Base-by-base conservation (phyloP, 2,797 vertebrate genomes). In the Sphaeramia orbicularis region DNA sequence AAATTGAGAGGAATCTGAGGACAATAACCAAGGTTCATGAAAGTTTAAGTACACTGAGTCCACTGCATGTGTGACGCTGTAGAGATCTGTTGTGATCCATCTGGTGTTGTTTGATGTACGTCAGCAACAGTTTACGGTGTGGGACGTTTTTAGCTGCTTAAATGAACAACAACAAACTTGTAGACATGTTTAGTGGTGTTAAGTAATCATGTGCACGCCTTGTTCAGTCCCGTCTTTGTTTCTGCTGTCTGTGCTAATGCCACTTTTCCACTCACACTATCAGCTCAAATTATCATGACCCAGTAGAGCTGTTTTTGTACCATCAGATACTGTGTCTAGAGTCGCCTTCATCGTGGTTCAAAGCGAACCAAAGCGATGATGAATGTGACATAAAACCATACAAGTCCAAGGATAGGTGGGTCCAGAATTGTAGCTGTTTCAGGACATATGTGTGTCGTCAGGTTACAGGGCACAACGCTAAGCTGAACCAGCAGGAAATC, bases 1-100 rank as follows among this genome's bases (percentile, higher is more conserved):
- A 59, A 86, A 88, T 75, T 81, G 70, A 19, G 56, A 72, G 65
- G 78, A 80, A 69, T 89, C 64, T 71, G 18, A 6, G 18, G 61
- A 63, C 41, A 56, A 82, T 69, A 50, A 72, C 47, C 18, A 10
- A 35, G 48, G 81, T 67, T 80, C 77, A 78, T 38, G n/a, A 45
- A 81, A 10, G 53, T 30, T 67, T 59, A 43, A 1, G n/a, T n/a
- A 61, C 35, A 71, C 54, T 62, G 62, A 2, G 13, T 53, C 44
- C 15, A 54, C 50, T 71, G 63, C 42, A 12, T 62, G 32, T 12
- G 54, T 40, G 2, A 2, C 14, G 1, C 55, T 55, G 38, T 10
- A 8, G 67, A 15, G 21, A 43, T 35, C 13, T 69, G 47, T 73
- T n/a, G n/a, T 50, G 75, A 58, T 48, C 2, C 27, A 38, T 14